Evolutionary conservation across 2,888 invertebrate genomes (phyloP), one percentile per base, ranked within the genome.

Genomic region (Protonemura montana): DNA sequence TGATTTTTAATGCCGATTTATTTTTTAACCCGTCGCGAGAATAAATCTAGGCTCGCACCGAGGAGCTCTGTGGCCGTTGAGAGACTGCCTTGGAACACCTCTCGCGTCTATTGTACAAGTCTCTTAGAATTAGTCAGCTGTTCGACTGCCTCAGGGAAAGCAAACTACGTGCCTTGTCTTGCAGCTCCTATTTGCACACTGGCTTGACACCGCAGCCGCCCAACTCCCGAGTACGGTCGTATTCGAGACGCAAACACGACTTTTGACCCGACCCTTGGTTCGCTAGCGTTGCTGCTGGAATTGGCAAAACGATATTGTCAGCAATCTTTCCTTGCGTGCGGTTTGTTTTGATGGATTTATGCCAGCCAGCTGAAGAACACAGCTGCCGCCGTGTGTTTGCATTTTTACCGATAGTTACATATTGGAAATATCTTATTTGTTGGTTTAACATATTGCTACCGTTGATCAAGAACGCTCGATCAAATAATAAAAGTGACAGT

Each of bases 121-220:
- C 59, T 3, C 25, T 6, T 29, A 78, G 26, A 78, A 78, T 78
- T 78, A 78, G 28, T 28, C 78, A 28, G 78, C 78, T 78, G 78
- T 26, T 81, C 30, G 10, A n/a, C 13, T 26, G 81, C 81, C 81
- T 30, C 13, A 81, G 81, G 81, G 81, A 81, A 81, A 81, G 81
- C 27, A n/a, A 27, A 81, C 81, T 81, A 29, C 30, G 81, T 29
- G 81, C 81, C 16, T 30, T 78, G 27, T 6, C 78, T 78, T 59
- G 59, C 21, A 13, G 5, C 59, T 59, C 59, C 59, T 59, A 59
- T 59, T 59, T 59, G 59, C 59, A 7, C 59, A 59, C 59, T 59
- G 59, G 21, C 59, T 7, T n/a, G n/a, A n/a, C n/a, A n/a, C n/a
- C n/a, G n/a, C n/a, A n/a, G n/a, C n/a, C n/a, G n/a, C n/a, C 59